Evolutionary conservation across 2,888 invertebrate species (phyloP), one percentile per base, ranked within the genome.

Genomic region (Nymphalis c-album): DNA sequence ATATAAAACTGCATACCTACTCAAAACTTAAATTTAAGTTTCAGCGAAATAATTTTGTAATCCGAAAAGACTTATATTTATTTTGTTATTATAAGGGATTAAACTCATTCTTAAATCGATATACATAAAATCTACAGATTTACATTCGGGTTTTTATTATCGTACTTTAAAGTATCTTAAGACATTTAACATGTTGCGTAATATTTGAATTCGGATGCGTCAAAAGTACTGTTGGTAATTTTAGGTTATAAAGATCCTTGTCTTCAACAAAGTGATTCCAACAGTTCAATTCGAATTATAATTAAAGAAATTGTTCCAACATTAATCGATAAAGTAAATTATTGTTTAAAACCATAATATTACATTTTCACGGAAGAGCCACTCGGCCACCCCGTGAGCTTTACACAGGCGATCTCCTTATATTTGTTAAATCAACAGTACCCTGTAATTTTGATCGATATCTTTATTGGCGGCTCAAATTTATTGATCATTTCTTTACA

Each of bases 381-480:
- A 80, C 73, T 75, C 79, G 91, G 85, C 90, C 91, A 89, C 91
- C 91, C 87, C 85, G 88, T 73, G 74, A 72, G 88, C 78, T 76
- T 81, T 78, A 79, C 83, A 81, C 85, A 78, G 84, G 85, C 86
- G 86, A 87, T 85, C 86, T 80, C 78, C 80, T 86, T 88, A 84
- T 91, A 90, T 90, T 91, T 91, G 91, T 91, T 90, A 91, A 91
- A 91, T 88, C 91, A 91, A 89, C 90, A 80, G 84, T 85, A 87
- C 90, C 91, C 91, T 91, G 85, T 91, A 92, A 92, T 92, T 92
- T 92, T 91, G 92, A 92, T 92, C 91, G 88, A 91, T 91, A 92
- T 92, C 92, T 91, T 92, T 90, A 91, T 88, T 88, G 90, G 87
- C 85, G 82, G 87, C 81, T 83, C 85, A 87, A 89, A 91, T 91